Conservation (phyloP, 2,888 invertebrate species). For the Andricus curvator region DNA sequence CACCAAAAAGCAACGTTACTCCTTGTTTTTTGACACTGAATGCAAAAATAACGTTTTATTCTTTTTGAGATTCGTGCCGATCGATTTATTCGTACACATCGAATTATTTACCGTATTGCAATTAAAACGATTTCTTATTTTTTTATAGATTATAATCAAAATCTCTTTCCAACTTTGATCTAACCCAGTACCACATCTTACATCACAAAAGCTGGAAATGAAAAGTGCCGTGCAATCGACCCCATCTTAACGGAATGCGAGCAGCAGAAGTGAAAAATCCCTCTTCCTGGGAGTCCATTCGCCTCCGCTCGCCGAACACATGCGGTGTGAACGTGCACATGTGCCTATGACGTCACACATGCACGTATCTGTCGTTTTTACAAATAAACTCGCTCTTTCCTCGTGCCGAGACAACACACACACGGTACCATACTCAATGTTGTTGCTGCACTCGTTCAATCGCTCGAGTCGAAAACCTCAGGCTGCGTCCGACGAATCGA, state of each 20-base stretch:
- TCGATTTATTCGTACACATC: too few relatives aligned
- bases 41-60: too few relatives aligned
- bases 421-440: not conserved
- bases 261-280: conserved; percentile 3
- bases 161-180: not conserved
- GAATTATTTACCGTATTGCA: too few relatives aligned
- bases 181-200: not conserved
- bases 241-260: not conserved
- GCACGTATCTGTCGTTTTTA: not conserved
- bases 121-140: too few relatives aligned
- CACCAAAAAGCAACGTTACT: too few relatives aligned
- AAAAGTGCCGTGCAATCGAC: not conserved
- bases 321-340: conserved; percentile 13
- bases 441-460: conserved; percentile 14
- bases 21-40: too few relatives aligned
- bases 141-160: too few relatives aligned
- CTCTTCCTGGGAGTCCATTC: not conserved
- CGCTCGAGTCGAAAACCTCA: conserved; percentile 43
- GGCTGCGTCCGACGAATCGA: conserved; percentile 54
- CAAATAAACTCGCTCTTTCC: conserved; percentile 20
- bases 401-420: not conserved
- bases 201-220: not conserved
- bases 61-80: too few relatives aligned
- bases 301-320: not conserved
- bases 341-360: conserved; percentile 2